These are phyloP conservation scores for Xylota sylvarum DNA, from an alignment of 2,888 invertebrate genomes.

Conservation along the genomic window DNA sequence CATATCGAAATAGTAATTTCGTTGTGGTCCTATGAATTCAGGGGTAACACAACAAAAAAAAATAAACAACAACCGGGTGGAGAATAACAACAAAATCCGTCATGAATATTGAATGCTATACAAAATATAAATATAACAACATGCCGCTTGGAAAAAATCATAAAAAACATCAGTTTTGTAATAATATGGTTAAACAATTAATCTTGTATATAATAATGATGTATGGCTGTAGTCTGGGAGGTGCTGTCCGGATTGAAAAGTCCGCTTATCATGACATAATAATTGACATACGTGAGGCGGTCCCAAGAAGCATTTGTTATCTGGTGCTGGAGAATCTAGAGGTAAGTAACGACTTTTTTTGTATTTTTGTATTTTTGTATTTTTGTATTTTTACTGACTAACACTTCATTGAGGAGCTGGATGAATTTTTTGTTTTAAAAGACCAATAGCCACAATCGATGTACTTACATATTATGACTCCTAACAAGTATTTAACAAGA, in stretches of 20 bases:
- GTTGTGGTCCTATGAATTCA: not conserved
- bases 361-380: not conserved
- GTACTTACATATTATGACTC: too few species aligned
- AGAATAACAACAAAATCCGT: not conserved
- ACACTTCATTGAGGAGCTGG: not conserved
- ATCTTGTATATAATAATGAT: not conserved
- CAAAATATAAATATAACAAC: not conserved
- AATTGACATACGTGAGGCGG: slow-evolving; percentile 63
- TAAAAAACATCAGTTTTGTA: not conserved
- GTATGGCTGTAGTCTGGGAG: not conserved
- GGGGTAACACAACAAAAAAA: not conserved
- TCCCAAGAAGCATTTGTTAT: slow-evolving; percentile 44
- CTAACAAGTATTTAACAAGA: too few species aligned
- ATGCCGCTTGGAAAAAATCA: slow-evolving; percentile 1
- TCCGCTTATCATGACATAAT: slow-evolving; percentile 59
- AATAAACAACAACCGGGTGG: not conserved
- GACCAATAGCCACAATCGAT: not conserved
- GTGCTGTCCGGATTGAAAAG: slow-evolving; percentile 40
- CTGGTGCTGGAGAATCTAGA: slow-evolving; percentile 53
- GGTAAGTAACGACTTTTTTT: slow-evolving; percentile 21
- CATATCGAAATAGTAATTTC: slow-evolving; percentile 23
- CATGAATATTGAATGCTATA: not conserved
- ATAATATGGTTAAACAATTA: not conserved
- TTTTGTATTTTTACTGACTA: not conserved
- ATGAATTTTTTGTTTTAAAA: not conserved